Percentiles rank a stretch among this genome's conserved stretches.
phyloP scores from a whole-genome alignment of 2,797 vertebrate genomes.

The Xiphorhynchus erythropygius region DNA sequence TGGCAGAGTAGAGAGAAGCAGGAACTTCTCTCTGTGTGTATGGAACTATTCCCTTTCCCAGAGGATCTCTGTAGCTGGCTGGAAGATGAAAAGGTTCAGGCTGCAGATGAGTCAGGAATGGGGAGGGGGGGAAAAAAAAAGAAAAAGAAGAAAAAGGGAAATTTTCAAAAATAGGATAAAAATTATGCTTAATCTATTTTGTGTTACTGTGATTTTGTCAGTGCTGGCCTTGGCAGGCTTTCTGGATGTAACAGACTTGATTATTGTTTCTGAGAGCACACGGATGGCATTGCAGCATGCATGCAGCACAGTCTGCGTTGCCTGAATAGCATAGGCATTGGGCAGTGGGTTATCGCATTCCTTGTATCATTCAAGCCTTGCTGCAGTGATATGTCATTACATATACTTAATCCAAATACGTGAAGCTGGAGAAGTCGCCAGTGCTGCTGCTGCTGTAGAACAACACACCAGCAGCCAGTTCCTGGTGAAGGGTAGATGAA shows the following conservation, averaged over 20 bases:
- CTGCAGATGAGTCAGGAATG: not conserved
- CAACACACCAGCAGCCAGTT: not conserved
- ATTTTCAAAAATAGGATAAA: not conserved
- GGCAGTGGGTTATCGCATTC: not conserved
- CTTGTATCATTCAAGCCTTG: not conserved
- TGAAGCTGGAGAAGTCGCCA: not conserved
- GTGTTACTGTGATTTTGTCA: not conserved
- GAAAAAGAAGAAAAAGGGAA: not conserved
- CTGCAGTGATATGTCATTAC: not conserved
- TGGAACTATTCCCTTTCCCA: slow-evolving; percentile 20
- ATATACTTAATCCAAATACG: not conserved
- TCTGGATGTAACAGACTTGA: not conserved
- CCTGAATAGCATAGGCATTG: not conserved
- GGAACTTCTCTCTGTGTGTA: not conserved
- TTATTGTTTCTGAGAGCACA: not conserved
- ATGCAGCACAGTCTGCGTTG: not conserved
- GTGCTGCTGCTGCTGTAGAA: not conserved
- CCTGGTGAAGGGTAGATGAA: not conserved
- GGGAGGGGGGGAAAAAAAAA: not conserved
- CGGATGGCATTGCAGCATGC: not conserved
- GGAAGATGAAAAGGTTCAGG: slow-evolving; percentile 36
- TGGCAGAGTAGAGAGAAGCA: slow-evolving; percentile 3
- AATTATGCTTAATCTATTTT: not conserved
- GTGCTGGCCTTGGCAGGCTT: not conserved
- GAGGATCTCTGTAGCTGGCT: not conserved